Evolutionary conservation across 2,113 vertebrate genomes (phyloP).

Genomic region (Rhinogobius similis): DNA sequence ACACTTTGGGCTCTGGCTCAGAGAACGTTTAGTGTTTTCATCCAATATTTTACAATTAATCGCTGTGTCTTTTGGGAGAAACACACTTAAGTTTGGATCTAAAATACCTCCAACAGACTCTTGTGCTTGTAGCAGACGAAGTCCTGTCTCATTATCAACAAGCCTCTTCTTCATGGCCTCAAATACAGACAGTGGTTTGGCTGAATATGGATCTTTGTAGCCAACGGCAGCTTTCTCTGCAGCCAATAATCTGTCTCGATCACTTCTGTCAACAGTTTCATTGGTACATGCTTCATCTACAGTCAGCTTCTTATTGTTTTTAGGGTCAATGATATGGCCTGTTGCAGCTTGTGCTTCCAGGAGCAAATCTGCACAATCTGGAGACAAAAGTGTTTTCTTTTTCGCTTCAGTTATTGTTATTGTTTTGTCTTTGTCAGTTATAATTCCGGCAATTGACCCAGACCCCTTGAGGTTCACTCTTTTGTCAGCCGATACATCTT

Average conservation of each 20-base stretch:
- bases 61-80: background rate
- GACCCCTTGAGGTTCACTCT: background rate
- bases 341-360: conserved; percentile 4
- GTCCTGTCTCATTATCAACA: background rate
- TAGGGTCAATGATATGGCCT: conserved; percentile 3
- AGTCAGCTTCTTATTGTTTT: background rate
- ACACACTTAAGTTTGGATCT: background rate
- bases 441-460: background rate
- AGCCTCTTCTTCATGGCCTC: conserved; percentile 8
- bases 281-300: background rate
- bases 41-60: background rate
- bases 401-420: background rate
- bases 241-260: background rate
- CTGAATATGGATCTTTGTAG: conserved; percentile 6
- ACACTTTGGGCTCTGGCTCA: background rate
- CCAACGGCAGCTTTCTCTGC: background rate
- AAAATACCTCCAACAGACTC: conserved; percentile 4
- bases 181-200: conserved; percentile 2
- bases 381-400: background rate
- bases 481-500: background rate
- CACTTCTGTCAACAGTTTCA: background rate
- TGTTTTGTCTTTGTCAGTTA: background rate
- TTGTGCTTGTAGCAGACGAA: conserved; percentile 6
- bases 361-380: background rate
- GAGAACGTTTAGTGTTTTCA: background rate